Evolutionary conservation across 2,888 invertebrate genomes (phyloP).

Genomic region (Trichogramma evanescens): DNA sequence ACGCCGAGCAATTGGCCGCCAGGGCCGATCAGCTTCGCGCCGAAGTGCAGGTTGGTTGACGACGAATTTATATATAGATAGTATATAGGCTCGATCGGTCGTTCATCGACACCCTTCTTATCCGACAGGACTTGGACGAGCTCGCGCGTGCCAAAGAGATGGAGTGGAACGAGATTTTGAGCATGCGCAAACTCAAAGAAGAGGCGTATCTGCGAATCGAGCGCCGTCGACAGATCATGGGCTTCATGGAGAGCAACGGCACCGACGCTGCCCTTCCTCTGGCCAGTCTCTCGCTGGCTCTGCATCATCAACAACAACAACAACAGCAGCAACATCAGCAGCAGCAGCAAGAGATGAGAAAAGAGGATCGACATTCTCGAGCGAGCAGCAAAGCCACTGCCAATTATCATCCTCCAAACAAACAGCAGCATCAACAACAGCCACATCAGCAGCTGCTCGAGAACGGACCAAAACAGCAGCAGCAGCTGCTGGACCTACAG

Average conservation of each 20-base stretch:
- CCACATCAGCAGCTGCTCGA: constrained; percentile 9
- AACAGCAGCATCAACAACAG: constrained; percentile 13
- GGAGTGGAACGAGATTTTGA: constrained; percentile 79
- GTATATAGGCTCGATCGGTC: not conserved
- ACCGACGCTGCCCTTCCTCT: constrained; percentile 32
- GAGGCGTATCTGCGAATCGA: constrained; percentile 68
- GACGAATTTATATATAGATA: not conserved
- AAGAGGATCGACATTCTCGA: constrained; percentile 33
- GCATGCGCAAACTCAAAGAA: constrained; percentile 77
- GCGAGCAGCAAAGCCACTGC: constrained; percentile 10
- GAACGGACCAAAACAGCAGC: constrained; percentile 38
- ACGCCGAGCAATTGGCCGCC: constrained; percentile 37
- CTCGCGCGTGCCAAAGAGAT: constrained; percentile 74
- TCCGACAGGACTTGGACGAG: constrained; percentile 59
- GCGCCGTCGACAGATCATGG: constrained; percentile 61
- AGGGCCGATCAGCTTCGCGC: constrained; percentile 39
- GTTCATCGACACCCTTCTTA: too few species aligned
- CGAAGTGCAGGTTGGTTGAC: constrained; percentile 37
- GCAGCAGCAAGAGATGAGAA: constrained; percentile 1
- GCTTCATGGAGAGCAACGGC: constrained; percentile 39
- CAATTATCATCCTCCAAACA: constrained; percentile 7
- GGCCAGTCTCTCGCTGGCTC: constrained; percentile 32
- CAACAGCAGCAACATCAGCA: not conserved
- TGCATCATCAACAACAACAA: constrained; percentile 9
- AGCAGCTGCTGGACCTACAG: constrained; percentile 23